Percentiles rank a stretch among this genome's conserved stretches.
Conservation (phyloP, 2,888 invertebrate species). For the Patella caerulea region DNA sequence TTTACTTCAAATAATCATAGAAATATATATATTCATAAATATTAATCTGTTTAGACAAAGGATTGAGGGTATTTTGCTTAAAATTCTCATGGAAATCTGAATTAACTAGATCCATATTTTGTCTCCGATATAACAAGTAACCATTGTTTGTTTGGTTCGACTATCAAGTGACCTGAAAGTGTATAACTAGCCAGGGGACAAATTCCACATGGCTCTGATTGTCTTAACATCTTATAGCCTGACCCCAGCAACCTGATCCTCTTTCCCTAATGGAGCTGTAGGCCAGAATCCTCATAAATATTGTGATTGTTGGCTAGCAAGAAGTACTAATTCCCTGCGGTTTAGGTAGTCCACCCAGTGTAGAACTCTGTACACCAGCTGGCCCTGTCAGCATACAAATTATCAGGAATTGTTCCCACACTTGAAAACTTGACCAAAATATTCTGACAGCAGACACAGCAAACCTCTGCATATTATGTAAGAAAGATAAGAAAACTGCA, state of each 20-base stretch:
- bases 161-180: neutral
- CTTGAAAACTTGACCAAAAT: conserved; percentile 6
- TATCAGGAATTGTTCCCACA: neutral
- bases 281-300: conserved; percentile 22
- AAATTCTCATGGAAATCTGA: too few species aligned
- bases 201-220: neutral
- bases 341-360: neutral
- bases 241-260: neutral
- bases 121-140: too few species aligned
- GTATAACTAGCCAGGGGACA: neutral
- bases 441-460: neutral
- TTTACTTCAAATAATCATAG: too few species aligned
- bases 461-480: conserved; percentile 1
- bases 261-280: conserved; percentile 18
- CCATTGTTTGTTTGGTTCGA: neutral
- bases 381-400: neutral
- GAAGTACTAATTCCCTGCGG: neutral
- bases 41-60: too few species aligned
- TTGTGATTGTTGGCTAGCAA: conserved; percentile 20
- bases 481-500: conserved; percentile 2
- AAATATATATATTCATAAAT: too few species aligned
- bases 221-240: neutral
- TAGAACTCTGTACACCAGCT: neutral
- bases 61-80: too few species aligned
- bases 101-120: too few species aligned